These are phyloP conservation scores for Drosophila stalkeri DNA, from an alignment of 2,888 invertebrate species.

Conservation along the genomic window DNA sequence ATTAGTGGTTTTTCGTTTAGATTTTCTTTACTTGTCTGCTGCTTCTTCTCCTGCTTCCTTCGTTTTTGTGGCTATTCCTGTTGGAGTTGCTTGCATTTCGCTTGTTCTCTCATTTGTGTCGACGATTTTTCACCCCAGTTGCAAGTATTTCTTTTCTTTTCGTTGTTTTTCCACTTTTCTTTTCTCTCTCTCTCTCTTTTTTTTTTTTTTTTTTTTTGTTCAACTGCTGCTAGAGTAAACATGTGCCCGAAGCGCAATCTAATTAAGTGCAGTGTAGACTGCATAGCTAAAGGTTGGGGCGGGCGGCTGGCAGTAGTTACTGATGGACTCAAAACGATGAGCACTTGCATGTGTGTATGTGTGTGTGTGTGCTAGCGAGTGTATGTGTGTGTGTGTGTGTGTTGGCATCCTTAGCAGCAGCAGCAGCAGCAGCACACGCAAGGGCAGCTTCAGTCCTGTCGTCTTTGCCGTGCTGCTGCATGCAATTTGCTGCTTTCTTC, in stretches of 20 bases:
- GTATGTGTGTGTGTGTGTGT: slow-evolving; percentile 8
- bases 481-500: slow-evolving; percentile 56
- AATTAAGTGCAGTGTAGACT: slow-evolving; percentile 68
- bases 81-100: slow-evolving; percentile 23
- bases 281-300: slow-evolving; percentile 8
- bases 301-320: slow-evolving; percentile 14
- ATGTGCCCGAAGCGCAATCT: slow-evolving; percentile 78
- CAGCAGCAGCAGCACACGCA: slow-evolving; percentile 10
- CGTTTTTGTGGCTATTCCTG: slow-evolving; percentile 7
- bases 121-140: slow-evolving; percentile 38
- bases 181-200: background rate
- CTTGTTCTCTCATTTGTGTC: slow-evolving; percentile 58
- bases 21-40: background rate
- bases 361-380: slow-evolving; percentile 8
- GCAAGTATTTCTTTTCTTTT: slow-evolving; percentile 24
- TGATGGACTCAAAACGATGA: slow-evolving; percentile 55
- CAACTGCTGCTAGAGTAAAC: slow-evolving; percentile 57
- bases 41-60: background rate
- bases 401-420: slow-evolving; percentile 26
- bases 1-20: slow-evolving; percentile 38
- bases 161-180: slow-evolving; percentile 1
- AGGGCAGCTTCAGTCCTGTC: slow-evolving; percentile 30
- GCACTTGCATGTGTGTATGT: slow-evolving; percentile 11
- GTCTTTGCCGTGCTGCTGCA: slow-evolving; percentile 58
- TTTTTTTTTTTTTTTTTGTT: background rate